Evolutionary conservation across 2,797 vertebrate genomes (phyloP).

Genomic region (Neostethus bicornis): DNA sequence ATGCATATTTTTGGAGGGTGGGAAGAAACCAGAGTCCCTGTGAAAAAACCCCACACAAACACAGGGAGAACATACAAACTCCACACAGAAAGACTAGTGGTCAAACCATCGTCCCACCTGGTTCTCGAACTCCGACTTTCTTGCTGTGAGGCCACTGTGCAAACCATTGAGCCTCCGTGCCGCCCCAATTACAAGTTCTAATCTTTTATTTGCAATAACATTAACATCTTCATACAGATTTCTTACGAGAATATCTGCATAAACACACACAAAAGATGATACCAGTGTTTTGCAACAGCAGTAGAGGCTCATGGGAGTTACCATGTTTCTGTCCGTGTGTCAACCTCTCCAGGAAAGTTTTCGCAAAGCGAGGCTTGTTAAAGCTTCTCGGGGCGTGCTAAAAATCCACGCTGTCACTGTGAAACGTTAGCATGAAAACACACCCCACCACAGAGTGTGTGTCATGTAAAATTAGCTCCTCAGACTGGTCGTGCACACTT

Average conservation of each 20-base stretch:
- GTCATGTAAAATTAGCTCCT: constrained; percentile 49
- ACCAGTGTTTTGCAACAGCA: background rate
- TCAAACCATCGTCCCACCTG: too few species aligned
- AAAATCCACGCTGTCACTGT: constrained; percentile 14
- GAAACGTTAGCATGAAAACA: constrained; percentile 28
- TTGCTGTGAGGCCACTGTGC: too few species aligned
- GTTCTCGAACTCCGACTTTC: too few species aligned
- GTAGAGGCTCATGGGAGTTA: background rate
- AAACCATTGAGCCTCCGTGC: too few species aligned
- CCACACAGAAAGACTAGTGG: too few species aligned
- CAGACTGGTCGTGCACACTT: constrained; percentile 29
- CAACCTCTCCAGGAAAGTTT: constrained; percentile 5
- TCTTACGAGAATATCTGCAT: background rate
- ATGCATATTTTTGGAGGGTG: too few species aligned
- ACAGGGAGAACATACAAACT: too few species aligned
- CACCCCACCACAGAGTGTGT: constrained; percentile 30
- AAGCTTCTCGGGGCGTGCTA: background rate
- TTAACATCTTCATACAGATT: too few species aligned
- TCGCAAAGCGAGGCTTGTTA: constrained; percentile 1
- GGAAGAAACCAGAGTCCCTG: too few species aligned
- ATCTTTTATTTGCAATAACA: too few species aligned
- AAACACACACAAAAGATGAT: background rate
- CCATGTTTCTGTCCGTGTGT: background rate
- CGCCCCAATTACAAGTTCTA: too few species aligned
- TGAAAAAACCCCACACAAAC: too few species aligned